phyloP scores from a whole-genome alignment of 2,797 vertebrate genomes.

The Mus caroli region DNA sequence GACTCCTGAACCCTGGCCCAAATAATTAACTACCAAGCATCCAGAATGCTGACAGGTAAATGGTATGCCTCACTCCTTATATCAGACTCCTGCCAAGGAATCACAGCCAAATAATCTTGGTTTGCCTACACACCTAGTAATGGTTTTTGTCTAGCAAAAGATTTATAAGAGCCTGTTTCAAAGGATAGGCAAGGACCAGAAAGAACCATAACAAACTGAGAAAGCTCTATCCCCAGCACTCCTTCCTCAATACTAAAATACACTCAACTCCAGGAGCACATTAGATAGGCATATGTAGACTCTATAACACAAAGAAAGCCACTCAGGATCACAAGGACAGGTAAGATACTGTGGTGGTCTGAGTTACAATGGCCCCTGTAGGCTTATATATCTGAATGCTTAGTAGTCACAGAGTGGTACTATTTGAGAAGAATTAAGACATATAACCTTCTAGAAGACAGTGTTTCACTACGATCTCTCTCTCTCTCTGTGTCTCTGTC shows the following conservation, averaged over 20 bases:
- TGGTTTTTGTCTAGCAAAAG: background rate
- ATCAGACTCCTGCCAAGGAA: conserved; percentile 14
- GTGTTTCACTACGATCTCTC: background rate
- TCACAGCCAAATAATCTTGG: background rate
- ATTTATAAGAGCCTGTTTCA: conserved; percentile 20
- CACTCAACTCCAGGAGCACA: background rate
- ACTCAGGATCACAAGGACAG: background rate
- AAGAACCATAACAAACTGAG: background rate
- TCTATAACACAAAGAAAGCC: conserved; percentile 4
- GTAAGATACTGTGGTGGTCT: background rate
- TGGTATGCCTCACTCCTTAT: conserved; percentile 19
- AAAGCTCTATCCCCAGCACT: background rate
- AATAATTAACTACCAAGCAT: conserved; percentile 35
- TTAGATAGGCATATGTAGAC: background rate
- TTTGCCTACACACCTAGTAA: background rate
- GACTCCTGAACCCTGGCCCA: background rate
- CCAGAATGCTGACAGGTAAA: conserved; percentile 26
- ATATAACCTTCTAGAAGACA: background rate
- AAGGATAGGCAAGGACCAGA: background rate
- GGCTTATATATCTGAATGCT: background rate
- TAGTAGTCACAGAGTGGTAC: background rate
- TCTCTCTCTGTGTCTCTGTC: too few relatives aligned
- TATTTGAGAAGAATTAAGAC: background rate
- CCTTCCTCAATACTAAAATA: background rate
- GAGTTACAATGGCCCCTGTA: background rate